Base-by-base conservation (phyloP, 2,888 invertebrate genomes). In the Mayetiola destructor region DNA sequence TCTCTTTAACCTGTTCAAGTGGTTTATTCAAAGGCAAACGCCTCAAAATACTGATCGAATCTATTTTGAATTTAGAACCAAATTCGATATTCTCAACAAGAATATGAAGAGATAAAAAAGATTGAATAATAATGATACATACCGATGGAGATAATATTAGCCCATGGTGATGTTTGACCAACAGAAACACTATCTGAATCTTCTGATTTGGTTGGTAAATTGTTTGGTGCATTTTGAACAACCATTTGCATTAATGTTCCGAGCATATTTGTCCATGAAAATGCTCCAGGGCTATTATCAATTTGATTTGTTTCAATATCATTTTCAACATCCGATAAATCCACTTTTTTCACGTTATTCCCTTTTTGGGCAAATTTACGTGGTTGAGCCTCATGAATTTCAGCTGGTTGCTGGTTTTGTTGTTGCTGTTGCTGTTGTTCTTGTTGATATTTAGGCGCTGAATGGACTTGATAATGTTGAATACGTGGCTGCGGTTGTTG, bases 191-290 rank as follows among this genome's bases (percentile, higher is more conserved):
- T 85, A 36, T 75, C 69, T 66, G 76, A 80, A 67, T 90, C 89
- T 59, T 89, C 89, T 59, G 89, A 89, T 67, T 83, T 86, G 30
- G 89, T 88, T 5, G 67, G 64, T 29, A 58, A 59, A 60, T 88
- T 84, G 40, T 76, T 76, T 16, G 20, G 18, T 10, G 20, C 2
- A 18, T 39, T 39, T 18, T 39, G 16, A 20, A 77, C 75, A 67
- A 86, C 88, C 84, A 91, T 85, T 71, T 89, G 89, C 82, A 91
- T 85, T 61, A 91, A 75, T 77, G 87, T 85, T 58, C 84, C 78
- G 77, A 92, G 74, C 80, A 92, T 82, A 71, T 86, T 89, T 55
- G 88, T 84, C 90, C 90, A 91, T 20, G 89, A 87, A 70, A 90
- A 91, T 57, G 88, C 87, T 39, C 73, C 68, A 4, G n/a, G 23